Base-by-base conservation (phyloP, 23 tunicate species). In the Trididemnum miniatum region DNA sequence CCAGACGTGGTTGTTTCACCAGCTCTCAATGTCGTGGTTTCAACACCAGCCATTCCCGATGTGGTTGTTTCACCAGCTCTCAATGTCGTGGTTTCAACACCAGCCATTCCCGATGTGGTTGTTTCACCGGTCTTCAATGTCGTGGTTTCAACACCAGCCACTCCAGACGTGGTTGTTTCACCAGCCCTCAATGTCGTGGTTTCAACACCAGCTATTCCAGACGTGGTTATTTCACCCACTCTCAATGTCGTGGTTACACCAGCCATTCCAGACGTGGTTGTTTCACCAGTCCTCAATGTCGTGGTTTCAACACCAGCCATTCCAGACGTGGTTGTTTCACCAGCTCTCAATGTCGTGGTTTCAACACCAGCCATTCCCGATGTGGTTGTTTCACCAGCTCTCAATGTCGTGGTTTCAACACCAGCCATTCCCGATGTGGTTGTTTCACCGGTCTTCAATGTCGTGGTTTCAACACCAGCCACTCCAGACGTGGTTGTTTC, bases 141-240 rank as follows among this genome's bases (percentile, higher is more conserved):
- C n/a, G 81, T 71, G 36, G 35, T 5, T 40, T 32, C 86, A 71
- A 50, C 82, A n/a, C n/a, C n/a, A n/a, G n/a, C n/a, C 35, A 34
- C n/a, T 38, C 39, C 62, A 18, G 64, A 1, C 9, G 82, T 77
- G 35, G 83, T 80, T 59, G 83, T 32, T 59, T 59, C 76, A 59
- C 1, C 76, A 49, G 71, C 75, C 23, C 37, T 12, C 29, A 44
- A 40, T 72, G 83, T 60, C 4, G 83, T 49, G 59, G 83, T 76
- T 23, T 80, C 35, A 3, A 32, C 65, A 20, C 75, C 81, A 3
- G 27, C 85, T 12, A 51, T 35, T 28, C n/a, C 30, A 69, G n/a
- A 37, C 2, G 91, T 59, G 51, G 91, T 87, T 1, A 81, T 72
- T 72, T 80, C 84, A 36, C 85, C 81, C n/a, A 34, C 59, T 52